Conservation (phyloP, 2,888 invertebrate species). For the Drosophila aldrichi region DNA sequence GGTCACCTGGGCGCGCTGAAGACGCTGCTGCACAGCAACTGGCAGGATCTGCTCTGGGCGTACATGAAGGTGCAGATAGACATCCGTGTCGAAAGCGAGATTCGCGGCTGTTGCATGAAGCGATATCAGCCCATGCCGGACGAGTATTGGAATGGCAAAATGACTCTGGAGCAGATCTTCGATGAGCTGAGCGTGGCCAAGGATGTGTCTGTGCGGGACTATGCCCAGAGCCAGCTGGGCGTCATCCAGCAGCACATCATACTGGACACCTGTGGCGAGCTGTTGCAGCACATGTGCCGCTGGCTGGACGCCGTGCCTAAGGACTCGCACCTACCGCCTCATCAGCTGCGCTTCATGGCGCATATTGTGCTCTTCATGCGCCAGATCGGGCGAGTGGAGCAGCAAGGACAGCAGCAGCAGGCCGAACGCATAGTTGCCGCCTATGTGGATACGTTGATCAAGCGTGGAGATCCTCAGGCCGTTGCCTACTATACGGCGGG, state of each 20-base stretch:
- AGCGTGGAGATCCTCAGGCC: constrained; percentile 90
- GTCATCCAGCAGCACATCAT: constrained; percentile 94
- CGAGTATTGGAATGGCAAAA: constrained; percentile 90
- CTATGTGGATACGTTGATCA: constrained; percentile 90
- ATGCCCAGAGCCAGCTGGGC: constrained; percentile 89
- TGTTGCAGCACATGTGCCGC: constrained; percentile 90
- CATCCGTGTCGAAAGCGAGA: constrained; percentile 92
- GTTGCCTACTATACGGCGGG: constrained; percentile 95
- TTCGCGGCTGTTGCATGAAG: constrained; percentile 87
- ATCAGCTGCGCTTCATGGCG: constrained; percentile 90
- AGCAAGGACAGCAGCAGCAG: constrained; percentile 89
- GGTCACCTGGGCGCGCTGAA: constrained; percentile 93
- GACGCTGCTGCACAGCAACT: constrained; percentile 90
- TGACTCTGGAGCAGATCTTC: constrained; percentile 90
- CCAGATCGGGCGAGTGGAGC: constrained; percentile 90
- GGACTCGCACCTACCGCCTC: constrained; percentile 83
- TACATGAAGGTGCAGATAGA: constrained; percentile 93
- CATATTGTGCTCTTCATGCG: constrained; percentile 94
- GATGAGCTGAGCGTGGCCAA: constrained; percentile 88
- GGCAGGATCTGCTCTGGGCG: constrained; percentile 97
- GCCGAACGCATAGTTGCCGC: constrained; percentile 92
- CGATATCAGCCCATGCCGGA: constrained; percentile 87
- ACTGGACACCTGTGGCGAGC: constrained; percentile 90
- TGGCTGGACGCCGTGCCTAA: constrained; percentile 86
- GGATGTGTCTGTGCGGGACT: constrained; percentile 86